These are phyloP conservation scores for Melieria crassipennis DNA, from an alignment of 2,888 invertebrate species.

Conservation along the genomic window DNA sequence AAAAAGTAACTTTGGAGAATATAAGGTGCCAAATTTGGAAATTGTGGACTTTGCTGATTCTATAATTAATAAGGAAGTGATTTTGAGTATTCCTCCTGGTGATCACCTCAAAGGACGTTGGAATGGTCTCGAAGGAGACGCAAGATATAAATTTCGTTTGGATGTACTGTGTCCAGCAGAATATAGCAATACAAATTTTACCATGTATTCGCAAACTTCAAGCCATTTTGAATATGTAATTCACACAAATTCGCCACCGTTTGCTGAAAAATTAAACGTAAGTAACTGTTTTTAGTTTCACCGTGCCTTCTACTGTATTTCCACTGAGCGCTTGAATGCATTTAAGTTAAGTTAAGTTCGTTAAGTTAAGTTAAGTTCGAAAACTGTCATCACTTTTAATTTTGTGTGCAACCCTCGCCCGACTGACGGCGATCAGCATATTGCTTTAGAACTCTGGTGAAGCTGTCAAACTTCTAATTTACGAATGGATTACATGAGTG, in stretches of 20 bases:
- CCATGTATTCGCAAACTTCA: conserved; percentile 1
- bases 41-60: conserved; percentile 40
- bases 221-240: conserved; percentile 40
- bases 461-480: no score
- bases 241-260: conserved; percentile 41
- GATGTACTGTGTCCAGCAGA: conserved; percentile 41
- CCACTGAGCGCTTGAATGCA: no score
- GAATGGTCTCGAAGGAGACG: conserved; percentile 42
- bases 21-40: conserved; percentile 38
- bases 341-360: no score
- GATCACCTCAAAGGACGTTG: conserved; percentile 29
- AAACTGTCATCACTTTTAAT: no score
- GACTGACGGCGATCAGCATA: no score
- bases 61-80: conserved; percentile 39
- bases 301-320: no score
- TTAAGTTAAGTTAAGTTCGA: no score
- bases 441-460: no score
- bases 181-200: not conserved
- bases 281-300: not conserved
- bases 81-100: conserved; percentile 36
- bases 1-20: conserved; percentile 31
- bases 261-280: conserved; percentile 18
- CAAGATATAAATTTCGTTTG: conserved; percentile 44
- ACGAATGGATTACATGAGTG: no score
- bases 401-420: no score